Evolutionary conservation across 2,888 invertebrate genomes (phyloP), one percentile per base, ranked within the genome.

Genomic region (Pollenia griseotomentosa): DNA sequence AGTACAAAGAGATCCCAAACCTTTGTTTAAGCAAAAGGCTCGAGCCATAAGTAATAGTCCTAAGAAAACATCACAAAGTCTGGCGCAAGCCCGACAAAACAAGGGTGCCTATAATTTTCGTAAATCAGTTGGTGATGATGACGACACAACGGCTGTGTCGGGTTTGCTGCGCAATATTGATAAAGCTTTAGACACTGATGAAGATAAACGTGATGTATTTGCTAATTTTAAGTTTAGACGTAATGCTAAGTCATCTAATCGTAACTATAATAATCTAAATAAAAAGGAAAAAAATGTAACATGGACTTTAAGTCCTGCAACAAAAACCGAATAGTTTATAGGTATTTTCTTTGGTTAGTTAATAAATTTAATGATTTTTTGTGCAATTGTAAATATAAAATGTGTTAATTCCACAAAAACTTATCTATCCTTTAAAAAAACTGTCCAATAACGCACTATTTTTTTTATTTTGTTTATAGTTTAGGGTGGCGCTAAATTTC

Each of bases 191-290:
- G 23, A 48, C 55, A 73, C 55, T 78, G 65, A 73, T 44, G 63
- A 90, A 79, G 75, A 89, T 7, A 91, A 90, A 77, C 91, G 91
- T 2, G 91, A 93, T 88, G 90, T 90, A 5, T 93, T 92, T 88
- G 92, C 91, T 8, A 93, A 93, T 88, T 93, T 93, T 66, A 91
- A 91, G 87, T 92, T 91, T 88, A 90, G 92, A 4, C 92, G 93
- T 10, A 80, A 89, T 75, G 14, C 85, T 11, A 92, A 92, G 59
- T 19, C 88, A 68, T 71, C 88, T 42, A 91, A 91, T 88, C 90
- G 91, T 61, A 92, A 91, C 83, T 90, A 90, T 70, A 88, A 88
- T 70, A 89, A 88, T 70, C 23, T 65, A 57, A 90, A 89, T 66
- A 89, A 91, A 59, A 91, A 92, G 79, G 91, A 92, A 51, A 92